Base-by-base conservation (phyloP, 2,888 invertebrate species). In the Acanthacorydalis orientalis region DNA sequence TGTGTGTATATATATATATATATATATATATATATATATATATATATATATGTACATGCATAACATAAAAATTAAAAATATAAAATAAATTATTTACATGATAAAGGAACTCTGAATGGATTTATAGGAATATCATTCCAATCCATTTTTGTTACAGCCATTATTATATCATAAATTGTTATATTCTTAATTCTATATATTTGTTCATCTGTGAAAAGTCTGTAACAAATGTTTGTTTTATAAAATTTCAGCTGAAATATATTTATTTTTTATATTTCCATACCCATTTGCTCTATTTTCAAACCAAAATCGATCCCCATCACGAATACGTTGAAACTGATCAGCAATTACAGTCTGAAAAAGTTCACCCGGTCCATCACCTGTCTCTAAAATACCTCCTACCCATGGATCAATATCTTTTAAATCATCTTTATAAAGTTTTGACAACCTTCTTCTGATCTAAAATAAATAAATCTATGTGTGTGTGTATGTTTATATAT, bases 271-370 rank as follows among this genome's bases (percentile, higher is more conserved):
- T 35, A 45, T 10, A 11, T 12, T 10, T 31, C 51, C 52, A 54
- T 59, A 68, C 68, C 57, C 56, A 53, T 69, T 69, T 35, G 57
- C 54, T 10, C 10, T 49, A 57, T 75, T 75, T 54, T 72, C 70
- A 57, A 68, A 76, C 75, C 75, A 76, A 60, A 75, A 76, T 47
- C 75, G 56, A 55, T 76, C 75, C 2, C 70, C 73, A 59, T 72
- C 64, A 51, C 76, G 57, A 49, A 75, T 73, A 52, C 75, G 59
- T 35, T 53, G 51, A 59, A 76, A 75, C 53, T 76, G 75, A 56
- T 76, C 74, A 32, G 57, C 50, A 47, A 75, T 73, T 40, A 75
- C 67, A 2, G 59, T 57, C 51, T 59, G 55, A 54, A 76, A 75
- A 8, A 74, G 59, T 54, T 67, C 65, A 2, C 74, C 75, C 1